Base-by-base conservation (phyloP, 2,797 vertebrate genomes). In the Anabacerthia variegaticeps region DNA sequence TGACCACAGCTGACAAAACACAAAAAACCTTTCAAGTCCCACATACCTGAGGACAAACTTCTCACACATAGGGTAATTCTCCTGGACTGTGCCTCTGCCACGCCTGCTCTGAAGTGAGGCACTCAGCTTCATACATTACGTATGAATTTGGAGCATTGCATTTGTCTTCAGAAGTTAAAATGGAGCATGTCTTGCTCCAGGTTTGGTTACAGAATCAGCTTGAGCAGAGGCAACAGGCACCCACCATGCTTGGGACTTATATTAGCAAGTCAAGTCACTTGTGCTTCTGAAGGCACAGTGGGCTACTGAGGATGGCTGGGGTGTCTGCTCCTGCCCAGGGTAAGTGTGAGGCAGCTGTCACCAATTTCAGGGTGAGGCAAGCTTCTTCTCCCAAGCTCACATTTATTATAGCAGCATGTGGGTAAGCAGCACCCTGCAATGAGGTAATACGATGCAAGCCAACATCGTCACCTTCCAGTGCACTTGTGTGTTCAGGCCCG, bases 211-310 rank as follows among this genome's bases (percentile, higher is more conserved):
- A 4, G 34, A 24, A 68, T 37, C 49, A 68, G 41, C n/a, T 20
- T 44, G 24, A 63, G 41, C 49, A 77, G 54, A 86, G 78, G 41
- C 63, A 56, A 41, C 3, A 49, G 66, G 48, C 19, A 77, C 27
- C 27, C 49, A 37, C 24, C 7, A 0, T 1, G 2, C 17, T 30
- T 12, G 6, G 32, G 30, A n/a, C 37, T 39, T 9, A 20, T 0
- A 11, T 43, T 7, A 81, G 48, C 46, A 68, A 72, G 44, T 56
- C 34, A 41, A 26, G 51, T 44, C 52, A 69, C 22, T 37, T 23
- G 6, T 0, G 14, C 54, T 76, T 72, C 69, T 76, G 54, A 76
- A 67, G 43, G 65, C 34, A 58, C 23, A 43, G 48, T 3, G 41
- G 59, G 65, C 48, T 48, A 10, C 10, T 12, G 32, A 58, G 54